A percentile compares a stretch with the other conserved stretches of the same genome.
Conservation (phyloP, 2,113 vertebrate genomes). For the Cyanistes caeruleus region DNA sequence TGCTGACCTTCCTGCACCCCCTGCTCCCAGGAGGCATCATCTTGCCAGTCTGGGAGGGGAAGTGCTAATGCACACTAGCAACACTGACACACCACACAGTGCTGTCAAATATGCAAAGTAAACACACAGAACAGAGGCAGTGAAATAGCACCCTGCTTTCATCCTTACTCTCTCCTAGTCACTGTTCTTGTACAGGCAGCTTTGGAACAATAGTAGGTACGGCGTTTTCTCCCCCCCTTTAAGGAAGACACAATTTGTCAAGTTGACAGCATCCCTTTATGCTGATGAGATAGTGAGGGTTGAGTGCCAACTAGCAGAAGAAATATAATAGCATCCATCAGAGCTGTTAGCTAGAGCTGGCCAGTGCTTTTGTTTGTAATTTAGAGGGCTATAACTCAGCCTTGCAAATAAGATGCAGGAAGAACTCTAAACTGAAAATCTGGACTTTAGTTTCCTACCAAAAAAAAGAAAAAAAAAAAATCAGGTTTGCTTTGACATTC, state of each 20-base stretch:
- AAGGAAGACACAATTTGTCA: conserved; percentile 36
- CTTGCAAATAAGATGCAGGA: conserved; percentile 25
- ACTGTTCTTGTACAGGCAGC: background rate
- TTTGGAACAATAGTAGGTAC: background rate
- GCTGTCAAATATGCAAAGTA: background rate
- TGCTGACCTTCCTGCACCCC: background rate
- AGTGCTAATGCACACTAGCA: background rate
- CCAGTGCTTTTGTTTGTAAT: conserved; percentile 36
- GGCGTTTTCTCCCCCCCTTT: background rate
- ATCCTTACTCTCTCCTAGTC: background rate
- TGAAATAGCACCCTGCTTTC: background rate
- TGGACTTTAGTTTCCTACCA: background rate
- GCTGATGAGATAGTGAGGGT: conserved; percentile 37
- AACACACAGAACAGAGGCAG: background rate
- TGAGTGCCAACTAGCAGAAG: conserved; percentile 34
- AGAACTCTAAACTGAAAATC: background rate
- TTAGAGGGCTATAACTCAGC: conserved; percentile 44
- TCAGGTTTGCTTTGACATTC: background rate
- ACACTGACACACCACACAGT: background rate
- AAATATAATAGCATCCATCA: conserved; percentile 58
- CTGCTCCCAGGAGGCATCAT: background rate
- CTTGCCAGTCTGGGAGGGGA: background rate
- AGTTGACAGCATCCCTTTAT: conserved; percentile 54
- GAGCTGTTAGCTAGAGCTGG: conserved; percentile 44
- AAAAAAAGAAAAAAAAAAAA: background rate